phyloP scores from a whole-genome alignment of 1,140 invertebrate genomes.

The Achatina immaculata region DNA sequence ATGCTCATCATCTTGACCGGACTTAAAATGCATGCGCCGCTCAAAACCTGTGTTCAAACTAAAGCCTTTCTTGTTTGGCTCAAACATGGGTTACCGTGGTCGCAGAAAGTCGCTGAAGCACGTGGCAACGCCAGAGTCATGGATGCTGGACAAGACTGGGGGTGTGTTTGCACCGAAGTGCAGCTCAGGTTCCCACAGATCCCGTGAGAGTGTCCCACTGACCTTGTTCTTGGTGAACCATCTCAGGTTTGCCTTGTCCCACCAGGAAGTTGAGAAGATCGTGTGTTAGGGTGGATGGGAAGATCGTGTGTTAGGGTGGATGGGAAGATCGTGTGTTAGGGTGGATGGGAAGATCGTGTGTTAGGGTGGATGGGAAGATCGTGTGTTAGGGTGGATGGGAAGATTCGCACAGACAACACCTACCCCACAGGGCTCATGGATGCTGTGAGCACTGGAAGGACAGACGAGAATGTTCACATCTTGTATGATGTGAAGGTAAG shows the following conservation, averaged over 20 bases:
- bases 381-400: slow-evolving; percentile 97
- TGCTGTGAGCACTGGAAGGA: slow-evolving; percentile 98
- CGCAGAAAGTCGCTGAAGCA: slow-evolving; percentile 99
- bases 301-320: too few relatives aligned
- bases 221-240: slow-evolving; percentile 97
- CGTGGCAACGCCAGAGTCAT: slow-evolving; percentile 91
- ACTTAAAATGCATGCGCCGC: too few relatives aligned
- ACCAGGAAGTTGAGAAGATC: slow-evolving; percentile 96
- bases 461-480: slow-evolving; percentile 95
- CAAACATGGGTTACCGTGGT: slow-evolving; percentile 84
- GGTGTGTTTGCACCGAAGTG: slow-evolving; percentile 96
- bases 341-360: too few relatives aligned
- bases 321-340: too few relatives aligned
- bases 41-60: too few relatives aligned
- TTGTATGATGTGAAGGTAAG: slow-evolving; percentile 99
- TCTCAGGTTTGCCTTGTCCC: slow-evolving; percentile 97
- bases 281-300: slow-evolving; percentile 99
- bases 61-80: too few relatives aligned
- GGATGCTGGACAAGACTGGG: slow-evolving; percentile 98
- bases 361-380: too few relatives aligned
- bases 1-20: too few relatives aligned
- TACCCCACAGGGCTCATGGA: slow-evolving; percentile 95
- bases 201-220: slow-evolving; percentile 95
- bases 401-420: slow-evolving; percentile 96
- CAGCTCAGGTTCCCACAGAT: slow-evolving; percentile 96